A percentile compares a stretch with the other conserved stretches of the same genome.
Conservation (phyloP, 2,888 invertebrate genomes). For the Caenorhabditis angaria region DNA sequence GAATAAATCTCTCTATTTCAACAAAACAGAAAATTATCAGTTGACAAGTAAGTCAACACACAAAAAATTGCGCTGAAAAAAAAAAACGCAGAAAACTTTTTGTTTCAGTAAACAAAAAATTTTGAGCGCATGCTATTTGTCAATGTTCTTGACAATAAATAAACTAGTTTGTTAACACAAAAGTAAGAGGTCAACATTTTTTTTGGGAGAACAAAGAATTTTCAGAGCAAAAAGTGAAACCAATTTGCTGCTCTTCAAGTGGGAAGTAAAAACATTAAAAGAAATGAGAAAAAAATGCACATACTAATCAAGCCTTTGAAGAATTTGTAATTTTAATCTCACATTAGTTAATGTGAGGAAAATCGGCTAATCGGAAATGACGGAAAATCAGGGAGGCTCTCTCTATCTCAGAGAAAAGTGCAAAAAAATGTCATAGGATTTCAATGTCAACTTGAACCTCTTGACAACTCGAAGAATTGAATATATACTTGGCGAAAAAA, state of each 20-base stretch:
- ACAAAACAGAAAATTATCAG: neutral
- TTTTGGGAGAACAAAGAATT: neutral
- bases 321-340: no score
- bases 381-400: no score
- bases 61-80: no score
- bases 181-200: neutral
- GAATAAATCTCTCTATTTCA: neutral
- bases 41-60: neutral
- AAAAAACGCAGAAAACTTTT: neutral
- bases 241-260: neutral
- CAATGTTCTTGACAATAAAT: constrained; percentile 1
- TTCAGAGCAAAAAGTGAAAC: neutral
- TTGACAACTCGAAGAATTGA: neutral
- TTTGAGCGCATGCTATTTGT: neutral
- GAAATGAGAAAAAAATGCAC: neutral
- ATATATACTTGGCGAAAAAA: neutral
- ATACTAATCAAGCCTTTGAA: no score
- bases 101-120: constrained; percentile 2
- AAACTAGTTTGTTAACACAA: neutral
- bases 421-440: neutral
- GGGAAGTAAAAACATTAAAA: neutral
- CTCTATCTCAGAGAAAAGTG: neutral
- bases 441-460: neutral
- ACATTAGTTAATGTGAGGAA: no score
- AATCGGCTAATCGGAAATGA: neutral